Conservation (phyloP, 1,140 invertebrate species). For the Lordiphosa collinella region DNA sequence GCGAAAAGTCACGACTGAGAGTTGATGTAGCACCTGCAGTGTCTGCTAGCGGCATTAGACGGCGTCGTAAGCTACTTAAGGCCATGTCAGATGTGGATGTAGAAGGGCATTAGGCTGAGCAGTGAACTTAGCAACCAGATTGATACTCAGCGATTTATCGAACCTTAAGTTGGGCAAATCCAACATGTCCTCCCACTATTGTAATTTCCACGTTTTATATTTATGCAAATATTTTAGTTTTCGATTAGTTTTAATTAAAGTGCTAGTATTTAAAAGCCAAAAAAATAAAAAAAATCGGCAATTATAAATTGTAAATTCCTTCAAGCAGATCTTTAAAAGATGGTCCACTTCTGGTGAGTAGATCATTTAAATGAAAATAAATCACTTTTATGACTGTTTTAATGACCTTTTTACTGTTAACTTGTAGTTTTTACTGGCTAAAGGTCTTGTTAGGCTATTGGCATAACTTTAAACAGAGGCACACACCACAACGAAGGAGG, state of each 20-base stretch:
- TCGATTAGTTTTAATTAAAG: slow-evolving; percentile 27
- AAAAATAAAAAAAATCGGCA: not conserved
- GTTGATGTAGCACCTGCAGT: slow-evolving; percentile 4
- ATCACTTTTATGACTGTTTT: no score
- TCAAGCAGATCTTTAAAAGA: no score
- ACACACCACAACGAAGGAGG: no score
- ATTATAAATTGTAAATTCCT: no score
- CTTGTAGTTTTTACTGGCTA: no score
- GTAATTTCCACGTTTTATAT: slow-evolving; percentile 2
- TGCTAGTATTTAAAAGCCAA: slow-evolving; percentile 48
- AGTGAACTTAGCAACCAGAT: not conserved
- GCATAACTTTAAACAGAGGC: no score
- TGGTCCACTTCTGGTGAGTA: no score
- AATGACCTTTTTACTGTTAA: no score
- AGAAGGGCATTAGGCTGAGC: slow-evolving; percentile 36
- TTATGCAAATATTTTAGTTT: slow-evolving; percentile 18
- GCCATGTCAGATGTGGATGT: slow-evolving; percentile 63
- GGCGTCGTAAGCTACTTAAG: slow-evolving; percentile 66
- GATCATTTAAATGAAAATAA: no score
- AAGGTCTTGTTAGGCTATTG: no score
- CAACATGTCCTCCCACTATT: slow-evolving; percentile 12
- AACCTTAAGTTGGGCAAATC: slow-evolving; percentile 19
- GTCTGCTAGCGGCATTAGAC: slow-evolving; percentile 15
- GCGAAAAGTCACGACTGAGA: not conserved
- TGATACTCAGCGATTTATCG: slow-evolving; percentile 52